phyloP scores from a whole-genome alignment of 1,140 invertebrate genomes.

The Piezodorus guildinii region DNA sequence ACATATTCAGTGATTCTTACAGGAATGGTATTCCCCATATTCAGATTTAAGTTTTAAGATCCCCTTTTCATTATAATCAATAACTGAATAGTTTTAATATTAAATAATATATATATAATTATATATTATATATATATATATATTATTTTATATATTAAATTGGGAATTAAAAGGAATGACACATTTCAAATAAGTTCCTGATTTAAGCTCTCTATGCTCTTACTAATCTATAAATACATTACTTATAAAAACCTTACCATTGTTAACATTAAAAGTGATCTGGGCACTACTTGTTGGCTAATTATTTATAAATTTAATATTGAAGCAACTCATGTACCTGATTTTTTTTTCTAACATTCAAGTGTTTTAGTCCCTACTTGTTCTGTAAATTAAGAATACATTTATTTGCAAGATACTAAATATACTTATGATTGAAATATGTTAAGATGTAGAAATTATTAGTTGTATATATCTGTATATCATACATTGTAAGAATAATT shows the following conservation, averaged over 20 bases:
- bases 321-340: slow-evolving; percentile 16
- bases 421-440: not conserved
- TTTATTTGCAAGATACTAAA: slow-evolving; percentile 3
- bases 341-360: slow-evolving; percentile 11
- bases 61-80: too few relatives aligned
- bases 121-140: too few relatives aligned
- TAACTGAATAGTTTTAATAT: too few relatives aligned
- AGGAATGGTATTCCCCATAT: too few relatives aligned
- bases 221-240: slow-evolving; percentile 12
- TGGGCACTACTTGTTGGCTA: slow-evolving; percentile 15
- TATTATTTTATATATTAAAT: too few relatives aligned
- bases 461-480: slow-evolving; percentile 3
- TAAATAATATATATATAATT: too few relatives aligned
- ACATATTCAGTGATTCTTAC: too few relatives aligned
- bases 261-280: slow-evolving; percentile 7
- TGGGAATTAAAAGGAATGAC: too few relatives aligned
- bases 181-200: not conserved
- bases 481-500: slow-evolving; percentile 6
- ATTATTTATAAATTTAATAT: slow-evolving; percentile 13
- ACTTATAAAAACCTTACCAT: slow-evolving; percentile 8
- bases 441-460: slow-evolving; percentile 9
- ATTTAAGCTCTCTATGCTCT: slow-evolving; percentile 10
- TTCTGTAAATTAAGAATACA: slow-evolving; percentile 13
- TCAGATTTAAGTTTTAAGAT: too few relatives aligned
- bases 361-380: slow-evolving; percentile 11